Conservation (phyloP, 2,113 vertebrate species). For the Callipepla squamata region DNA sequence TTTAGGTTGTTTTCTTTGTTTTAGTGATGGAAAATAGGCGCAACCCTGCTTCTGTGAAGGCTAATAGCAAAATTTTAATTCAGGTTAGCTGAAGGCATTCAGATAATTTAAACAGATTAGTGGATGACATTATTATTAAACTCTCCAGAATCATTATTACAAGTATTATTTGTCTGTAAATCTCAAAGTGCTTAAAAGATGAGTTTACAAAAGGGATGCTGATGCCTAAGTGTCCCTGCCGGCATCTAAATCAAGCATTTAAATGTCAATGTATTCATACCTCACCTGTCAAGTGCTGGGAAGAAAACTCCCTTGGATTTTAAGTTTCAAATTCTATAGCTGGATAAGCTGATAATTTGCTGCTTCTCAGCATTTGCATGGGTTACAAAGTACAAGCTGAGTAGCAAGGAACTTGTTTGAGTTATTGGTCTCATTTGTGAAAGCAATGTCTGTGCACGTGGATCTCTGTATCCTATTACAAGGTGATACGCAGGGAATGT, state of each 20-base stretch:
- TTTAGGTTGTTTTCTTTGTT: neutral
- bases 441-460: neutral
- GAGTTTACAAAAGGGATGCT: conserved; percentile 50
- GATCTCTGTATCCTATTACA: fast-evolving
- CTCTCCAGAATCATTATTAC: conserved; percentile 50
- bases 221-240: conserved; percentile 22
- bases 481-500: neutral
- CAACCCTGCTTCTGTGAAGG: neutral
- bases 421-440: neutral
- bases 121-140: conserved; percentile 62
- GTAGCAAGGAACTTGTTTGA: neutral
- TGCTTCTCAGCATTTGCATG: neutral
- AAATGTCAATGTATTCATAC: conserved; percentile 67
- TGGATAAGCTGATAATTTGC: neutral
- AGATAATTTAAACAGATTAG: conserved; percentile 45
- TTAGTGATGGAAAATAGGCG: neutral
- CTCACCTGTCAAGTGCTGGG: conserved; percentile 14
- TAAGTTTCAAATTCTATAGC: neutral
- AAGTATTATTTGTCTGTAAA: conserved; percentile 59
- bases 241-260: conserved; percentile 41
- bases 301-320: neutral
- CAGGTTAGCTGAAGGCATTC: neutral
- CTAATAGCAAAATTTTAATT: neutral
- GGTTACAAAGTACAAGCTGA: neutral
- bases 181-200: conserved; percentile 28